Conservation (phyloP, 2,113 vertebrate species). For the Mesoclemmys tuberculata region DNA sequence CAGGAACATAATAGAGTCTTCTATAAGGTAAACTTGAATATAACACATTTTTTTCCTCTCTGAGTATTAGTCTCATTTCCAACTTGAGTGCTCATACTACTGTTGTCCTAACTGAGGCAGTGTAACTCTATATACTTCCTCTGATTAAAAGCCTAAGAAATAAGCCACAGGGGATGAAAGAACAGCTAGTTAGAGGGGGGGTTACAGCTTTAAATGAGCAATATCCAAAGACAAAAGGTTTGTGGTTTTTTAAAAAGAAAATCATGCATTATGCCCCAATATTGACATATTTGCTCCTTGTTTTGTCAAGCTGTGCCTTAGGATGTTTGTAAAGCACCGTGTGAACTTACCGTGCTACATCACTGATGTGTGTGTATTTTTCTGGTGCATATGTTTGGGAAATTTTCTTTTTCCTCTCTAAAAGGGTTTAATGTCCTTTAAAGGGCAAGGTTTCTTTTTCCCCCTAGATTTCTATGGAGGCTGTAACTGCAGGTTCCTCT, state of each 20-base stretch:
- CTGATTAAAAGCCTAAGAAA: background rate
- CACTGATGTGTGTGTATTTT: background rate
- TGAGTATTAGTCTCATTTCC: background rate
- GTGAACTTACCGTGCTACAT: background rate
- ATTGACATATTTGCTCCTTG: slow-evolving; percentile 5
- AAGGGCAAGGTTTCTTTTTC: background rate
- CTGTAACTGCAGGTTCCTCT: background rate
- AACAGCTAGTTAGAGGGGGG: background rate
- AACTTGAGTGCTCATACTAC: rapidly evolving
- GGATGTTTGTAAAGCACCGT: slow-evolving; percentile 45
- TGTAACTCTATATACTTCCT: background rate
- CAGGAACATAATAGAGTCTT: background rate
- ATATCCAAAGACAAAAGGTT: slow-evolving; percentile 30
- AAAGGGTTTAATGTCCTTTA: background rate
- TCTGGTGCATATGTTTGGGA: background rate
- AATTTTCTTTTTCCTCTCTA: background rate
- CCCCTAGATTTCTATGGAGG: background rate
- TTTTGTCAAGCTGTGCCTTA: slow-evolving; percentile 29
- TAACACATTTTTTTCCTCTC: background rate
- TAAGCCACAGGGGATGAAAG: background rate
- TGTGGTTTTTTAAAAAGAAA: slow-evolving; percentile 10
- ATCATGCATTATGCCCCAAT: slow-evolving; percentile 23
- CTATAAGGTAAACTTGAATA: background rate
- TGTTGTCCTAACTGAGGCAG: background rate
- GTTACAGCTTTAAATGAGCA: background rate